Evolutionary conservation across 2,888 invertebrate genomes (phyloP).

Genomic region (Lasioglossum calceatum): DNA sequence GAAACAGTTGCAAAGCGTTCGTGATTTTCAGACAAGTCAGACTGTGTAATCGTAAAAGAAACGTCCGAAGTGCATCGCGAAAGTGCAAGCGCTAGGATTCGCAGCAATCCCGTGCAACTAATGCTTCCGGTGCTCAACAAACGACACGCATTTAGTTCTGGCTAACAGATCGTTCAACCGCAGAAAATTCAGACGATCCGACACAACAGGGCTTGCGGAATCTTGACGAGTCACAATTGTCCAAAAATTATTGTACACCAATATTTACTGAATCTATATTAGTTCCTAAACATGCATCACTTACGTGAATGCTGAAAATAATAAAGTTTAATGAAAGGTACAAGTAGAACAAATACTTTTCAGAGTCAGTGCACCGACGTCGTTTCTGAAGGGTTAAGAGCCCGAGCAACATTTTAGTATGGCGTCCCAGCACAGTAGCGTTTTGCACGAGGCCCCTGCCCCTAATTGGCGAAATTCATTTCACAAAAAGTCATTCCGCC

Average conservation of each 20-base stretch:
- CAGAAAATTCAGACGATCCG: slow-evolving; percentile 7
- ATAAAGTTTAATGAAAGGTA: no score
- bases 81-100: neutral
- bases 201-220: neutral
- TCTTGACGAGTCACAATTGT: no score
- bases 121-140: neutral
- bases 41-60: neutral
- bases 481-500: slow-evolving; percentile 24
- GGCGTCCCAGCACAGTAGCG: neutral
- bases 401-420: neutral
- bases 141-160: neutral
- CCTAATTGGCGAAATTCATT: slow-evolving; percentile 32
- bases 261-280: no score
- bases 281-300: no score
- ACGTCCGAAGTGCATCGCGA: neutral
- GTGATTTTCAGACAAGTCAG: neutral
- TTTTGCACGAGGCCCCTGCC: neutral
- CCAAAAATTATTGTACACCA: no score
- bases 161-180: slow-evolving; percentile 15
- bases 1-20: neutral
- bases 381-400: no score
- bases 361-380: no score
- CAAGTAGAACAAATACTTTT: no score
- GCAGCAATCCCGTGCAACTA: neutral
- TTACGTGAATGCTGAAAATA: no score